These are phyloP conservation scores for Blastobasis lacticolella DNA, from an alignment of 2,888 invertebrate genomes.

Conservation along the genomic window DNA sequence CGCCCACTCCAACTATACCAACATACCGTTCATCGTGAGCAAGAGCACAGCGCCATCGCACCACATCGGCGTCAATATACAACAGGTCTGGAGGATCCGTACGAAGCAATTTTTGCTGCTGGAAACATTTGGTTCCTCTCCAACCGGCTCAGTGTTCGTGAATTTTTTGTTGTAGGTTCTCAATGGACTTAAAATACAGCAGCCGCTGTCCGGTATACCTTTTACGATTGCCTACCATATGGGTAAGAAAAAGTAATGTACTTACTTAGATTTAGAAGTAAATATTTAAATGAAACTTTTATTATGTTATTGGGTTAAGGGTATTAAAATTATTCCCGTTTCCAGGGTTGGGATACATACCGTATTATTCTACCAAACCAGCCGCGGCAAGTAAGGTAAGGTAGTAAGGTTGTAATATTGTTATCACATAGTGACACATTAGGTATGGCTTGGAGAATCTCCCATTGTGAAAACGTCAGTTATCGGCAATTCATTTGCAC, in stretches of 20 bases:
- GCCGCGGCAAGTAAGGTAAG: neutral
- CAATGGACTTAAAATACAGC: constrained; percentile 56
- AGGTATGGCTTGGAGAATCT: too few species aligned
- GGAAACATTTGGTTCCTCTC: too few species aligned
- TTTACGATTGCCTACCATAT: constrained; percentile 62
- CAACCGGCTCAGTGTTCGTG: too few species aligned
- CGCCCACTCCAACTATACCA: constrained; percentile 47
- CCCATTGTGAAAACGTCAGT: too few species aligned
- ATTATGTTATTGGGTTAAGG: neutral
- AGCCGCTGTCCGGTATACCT: constrained; percentile 57
- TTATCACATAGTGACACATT: too few species aligned
- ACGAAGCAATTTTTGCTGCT: too few species aligned
- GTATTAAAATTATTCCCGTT: constrained; percentile 6
- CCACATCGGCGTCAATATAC: constrained; percentile 78
- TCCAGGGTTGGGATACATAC: constrained; percentile 46
- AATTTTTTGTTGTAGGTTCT: constrained; percentile 35
- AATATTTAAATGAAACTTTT: too few species aligned
- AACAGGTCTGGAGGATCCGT: constrained; percentile 50
- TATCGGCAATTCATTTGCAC: too few species aligned
- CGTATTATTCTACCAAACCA: constrained; percentile 21
- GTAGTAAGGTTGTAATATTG: too few species aligned
- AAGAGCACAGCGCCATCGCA: constrained; percentile 77
- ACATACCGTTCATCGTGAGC: constrained; percentile 77
- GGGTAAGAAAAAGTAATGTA: constrained; percentile 32
- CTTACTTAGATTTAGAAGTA: neutral